A percentile compares a stretch with the other conserved stretches of the same genome.
Conservation (phyloP, 2,888 invertebrate genomes). For the Crossocerus cetratus region DNA sequence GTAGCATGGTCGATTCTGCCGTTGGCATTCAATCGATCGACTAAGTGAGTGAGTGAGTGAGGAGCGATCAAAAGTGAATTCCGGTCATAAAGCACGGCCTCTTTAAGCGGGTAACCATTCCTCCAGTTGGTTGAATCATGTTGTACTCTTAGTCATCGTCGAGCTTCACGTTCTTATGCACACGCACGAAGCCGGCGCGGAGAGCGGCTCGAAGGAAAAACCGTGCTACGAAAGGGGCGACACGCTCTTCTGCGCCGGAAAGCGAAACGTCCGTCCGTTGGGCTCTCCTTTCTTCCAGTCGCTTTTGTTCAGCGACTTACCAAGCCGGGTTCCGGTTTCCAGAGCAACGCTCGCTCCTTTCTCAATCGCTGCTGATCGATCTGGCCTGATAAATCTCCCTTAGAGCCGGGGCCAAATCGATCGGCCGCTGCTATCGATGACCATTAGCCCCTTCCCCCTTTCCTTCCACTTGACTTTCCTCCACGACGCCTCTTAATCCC, state of each 20-base stretch:
- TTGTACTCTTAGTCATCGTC: conserved; percentile 42
- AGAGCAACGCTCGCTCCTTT: conserved; percentile 13
- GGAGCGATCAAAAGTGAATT: too few relatives aligned
- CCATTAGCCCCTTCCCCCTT: neutral
- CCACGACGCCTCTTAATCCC: neutral
- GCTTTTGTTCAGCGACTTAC: conserved; percentile 42
- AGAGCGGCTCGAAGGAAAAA: conserved; percentile 44
- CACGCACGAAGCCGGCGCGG: conserved; percentile 31
- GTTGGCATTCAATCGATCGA: too few relatives aligned
- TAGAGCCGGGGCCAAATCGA: neutral
- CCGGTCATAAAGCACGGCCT: too few relatives aligned
- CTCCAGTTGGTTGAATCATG: conserved; percentile 38
- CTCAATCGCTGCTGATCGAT: neutral
- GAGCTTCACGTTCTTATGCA: too few relatives aligned
- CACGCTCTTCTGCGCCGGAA: conserved; percentile 73
- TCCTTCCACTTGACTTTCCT: neutral
- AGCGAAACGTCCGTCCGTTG: conserved; percentile 65
- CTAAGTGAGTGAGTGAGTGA: too few relatives aligned
- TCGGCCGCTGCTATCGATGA: conserved; percentile 1
- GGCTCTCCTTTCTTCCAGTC: conserved; percentile 42
- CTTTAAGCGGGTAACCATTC: neutral
- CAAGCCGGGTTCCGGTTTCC: conserved; percentile 24
- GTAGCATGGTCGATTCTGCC: too few relatives aligned
- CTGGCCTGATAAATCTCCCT: neutral
- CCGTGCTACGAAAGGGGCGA: conserved; percentile 55